Evolutionary conservation across 2,113 vertebrate species (phyloP).

Genomic region (rabbit (Oryctolagus cuniculus)): DNA sequence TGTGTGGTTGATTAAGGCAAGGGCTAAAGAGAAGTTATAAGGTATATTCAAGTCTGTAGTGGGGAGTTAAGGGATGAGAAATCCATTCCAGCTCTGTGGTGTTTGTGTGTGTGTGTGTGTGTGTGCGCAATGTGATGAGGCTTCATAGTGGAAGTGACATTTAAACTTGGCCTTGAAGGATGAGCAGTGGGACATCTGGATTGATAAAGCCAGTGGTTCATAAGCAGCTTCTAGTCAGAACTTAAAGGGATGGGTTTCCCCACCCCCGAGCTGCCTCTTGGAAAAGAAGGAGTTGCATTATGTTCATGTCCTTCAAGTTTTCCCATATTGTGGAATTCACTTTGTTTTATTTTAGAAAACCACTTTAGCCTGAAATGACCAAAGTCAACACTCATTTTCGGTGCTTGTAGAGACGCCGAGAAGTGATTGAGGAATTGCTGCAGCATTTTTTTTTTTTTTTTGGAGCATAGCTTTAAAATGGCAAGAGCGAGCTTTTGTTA

Average conservation of each 20-base stretch:
- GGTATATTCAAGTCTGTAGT: too few species aligned
- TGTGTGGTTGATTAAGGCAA: background rate
- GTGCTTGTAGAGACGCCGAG: background rate
- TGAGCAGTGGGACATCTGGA: background rate
- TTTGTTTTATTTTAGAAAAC: slow-evolving; percentile 31
- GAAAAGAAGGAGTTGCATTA: background rate
- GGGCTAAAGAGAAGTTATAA: background rate
- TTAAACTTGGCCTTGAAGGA: background rate
- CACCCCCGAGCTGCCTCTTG: background rate
- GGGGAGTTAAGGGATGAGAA: background rate
- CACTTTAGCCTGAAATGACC: background rate
- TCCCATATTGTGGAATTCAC: background rate
- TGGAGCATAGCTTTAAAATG: background rate
- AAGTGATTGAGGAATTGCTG: background rate
- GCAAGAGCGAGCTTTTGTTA: slow-evolving; percentile 1
- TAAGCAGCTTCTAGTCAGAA: background rate
- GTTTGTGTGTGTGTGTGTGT: accelerated
- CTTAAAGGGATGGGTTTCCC: background rate
- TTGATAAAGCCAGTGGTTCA: background rate
- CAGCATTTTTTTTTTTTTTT: slow-evolving; percentile 5
- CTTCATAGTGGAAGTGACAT: background rate
- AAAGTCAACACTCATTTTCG: background rate
- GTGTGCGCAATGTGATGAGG: accelerated
- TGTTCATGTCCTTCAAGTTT: background rate
- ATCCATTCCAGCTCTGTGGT: background rate